Percentiles rank a stretch among this genome's conserved stretches.
These are phyloP conservation scores for Agrotis segetum DNA, from an alignment of 2,888 invertebrate genomes.

Conservation along the genomic window DNA sequence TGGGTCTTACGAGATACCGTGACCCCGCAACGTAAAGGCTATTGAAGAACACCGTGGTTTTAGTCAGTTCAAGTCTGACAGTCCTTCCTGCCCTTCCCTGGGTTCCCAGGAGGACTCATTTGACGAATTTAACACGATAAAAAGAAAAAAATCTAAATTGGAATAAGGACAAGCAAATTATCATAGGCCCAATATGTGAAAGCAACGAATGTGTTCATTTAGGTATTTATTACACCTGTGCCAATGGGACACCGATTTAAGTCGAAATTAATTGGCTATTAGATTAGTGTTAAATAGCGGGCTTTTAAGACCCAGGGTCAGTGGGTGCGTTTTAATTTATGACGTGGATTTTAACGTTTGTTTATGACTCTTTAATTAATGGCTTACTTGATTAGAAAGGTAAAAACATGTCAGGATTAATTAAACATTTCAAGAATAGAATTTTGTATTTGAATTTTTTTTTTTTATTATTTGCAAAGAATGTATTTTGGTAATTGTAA, in stretches of 20 bases:
- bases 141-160: too few species aligned
- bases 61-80: too few species aligned
- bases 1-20: too few species aligned
- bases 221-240: constrained; percentile 1
- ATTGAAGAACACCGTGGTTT: too few species aligned
- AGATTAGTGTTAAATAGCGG: constrained; percentile 20
- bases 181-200: neutral
- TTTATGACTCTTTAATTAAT: constrained; percentile 10
- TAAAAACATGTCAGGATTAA: neutral
- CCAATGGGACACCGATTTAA: constrained; percentile 29
- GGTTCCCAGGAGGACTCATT: too few species aligned
- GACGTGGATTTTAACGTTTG: constrained; percentile 9
- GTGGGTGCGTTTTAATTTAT: constrained; percentile 27
- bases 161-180: neutral
- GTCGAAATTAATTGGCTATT: constrained; percentile 14
- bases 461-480: too few species aligned
- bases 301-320: constrained; percentile 23
- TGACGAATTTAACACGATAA: too few species aligned
- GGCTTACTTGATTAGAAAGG: neutral
- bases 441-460: too few species aligned
- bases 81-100: too few species aligned
- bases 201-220: constrained; percentile 41
- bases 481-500: too few species aligned
- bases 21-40: too few species aligned
- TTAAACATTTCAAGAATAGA: neutral